Evolutionary conservation across 23 tunicate species (phyloP).

Genomic region (Trididemnum clinides): DNA sequence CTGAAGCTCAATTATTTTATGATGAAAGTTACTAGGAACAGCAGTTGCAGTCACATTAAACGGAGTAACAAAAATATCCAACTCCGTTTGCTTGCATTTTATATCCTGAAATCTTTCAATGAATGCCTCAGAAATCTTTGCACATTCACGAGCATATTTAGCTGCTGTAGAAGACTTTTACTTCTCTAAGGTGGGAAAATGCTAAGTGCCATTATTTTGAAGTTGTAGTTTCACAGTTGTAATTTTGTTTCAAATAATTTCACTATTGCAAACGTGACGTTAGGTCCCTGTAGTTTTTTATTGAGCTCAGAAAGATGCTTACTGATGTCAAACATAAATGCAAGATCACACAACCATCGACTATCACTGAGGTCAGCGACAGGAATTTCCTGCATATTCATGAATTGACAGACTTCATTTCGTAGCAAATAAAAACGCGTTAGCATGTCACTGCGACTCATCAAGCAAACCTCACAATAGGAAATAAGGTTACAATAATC

Average conservation of each 20-base stretch:
- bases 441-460: slow-evolving; percentile 61
- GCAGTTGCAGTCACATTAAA: slow-evolving; percentile 54
- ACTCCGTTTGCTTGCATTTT: slow-evolving; percentile 57
- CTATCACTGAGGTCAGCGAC: slow-evolving; percentile 54
- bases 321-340: slow-evolving; percentile 63
- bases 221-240: slow-evolving; percentile 59
- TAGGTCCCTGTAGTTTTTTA: slow-evolving; percentile 48
- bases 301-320: slow-evolving; percentile 49
- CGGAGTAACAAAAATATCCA: slow-evolving; percentile 62
- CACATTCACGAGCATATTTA: slow-evolving; percentile 62
- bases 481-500: slow-evolving; percentile 51
- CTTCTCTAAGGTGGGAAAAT: slow-evolving; percentile 66
- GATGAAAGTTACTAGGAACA: slow-evolving; percentile 49
- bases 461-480: slow-evolving; percentile 56
- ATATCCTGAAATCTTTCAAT: slow-evolving; percentile 66
- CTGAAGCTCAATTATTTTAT: slow-evolving; percentile 37
- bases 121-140: slow-evolving; percentile 48
- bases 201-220: slow-evolving; percentile 49
- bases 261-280: slow-evolving; percentile 44
- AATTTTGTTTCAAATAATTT: slow-evolving; percentile 53
- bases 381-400: slow-evolving; percentile 41
- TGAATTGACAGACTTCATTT: slow-evolving; percentile 25
- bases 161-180: slow-evolving; percentile 65
- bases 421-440: slow-evolving; percentile 50
- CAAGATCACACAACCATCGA: slow-evolving; percentile 62